These are phyloP conservation scores for Mionectes macconnelli DNA, from an alignment of 2,113 vertebrate species.

Conservation along the genomic window DNA sequence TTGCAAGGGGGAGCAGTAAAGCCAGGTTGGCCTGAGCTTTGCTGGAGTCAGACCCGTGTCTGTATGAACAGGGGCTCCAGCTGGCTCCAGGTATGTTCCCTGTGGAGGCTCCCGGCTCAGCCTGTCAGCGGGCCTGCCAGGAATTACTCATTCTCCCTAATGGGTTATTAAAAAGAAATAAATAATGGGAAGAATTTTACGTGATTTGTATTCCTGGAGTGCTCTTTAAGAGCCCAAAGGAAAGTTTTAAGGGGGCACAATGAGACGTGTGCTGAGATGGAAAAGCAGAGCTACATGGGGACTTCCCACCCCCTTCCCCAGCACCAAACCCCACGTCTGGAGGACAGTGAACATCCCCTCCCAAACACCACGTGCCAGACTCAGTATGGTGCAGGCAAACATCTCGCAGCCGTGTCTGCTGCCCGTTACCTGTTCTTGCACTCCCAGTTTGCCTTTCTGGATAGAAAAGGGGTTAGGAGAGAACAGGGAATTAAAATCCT, in stretches of 20 bases:
- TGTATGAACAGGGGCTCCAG: not conserved
- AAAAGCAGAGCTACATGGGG: not conserved
- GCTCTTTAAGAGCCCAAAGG: slow-evolving; percentile 53
- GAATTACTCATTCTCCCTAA: slow-evolving; percentile 71
- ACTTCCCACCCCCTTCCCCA: slow-evolving; percentile 31
- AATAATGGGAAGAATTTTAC: slow-evolving; percentile 61
- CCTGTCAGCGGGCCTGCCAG: slow-evolving; percentile 46
- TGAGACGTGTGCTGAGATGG: accelerated
- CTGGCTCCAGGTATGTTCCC: not conserved
- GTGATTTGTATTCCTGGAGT: slow-evolving; percentile 58
- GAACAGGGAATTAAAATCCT: slow-evolving; percentile 53
- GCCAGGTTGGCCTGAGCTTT: not conserved
- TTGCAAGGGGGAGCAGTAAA: slow-evolving; percentile 2
- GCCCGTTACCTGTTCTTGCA: slow-evolving; percentile 63
- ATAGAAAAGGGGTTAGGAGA: slow-evolving; percentile 65
- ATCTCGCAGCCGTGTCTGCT: not conserved
- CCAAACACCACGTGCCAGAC: slow-evolving; percentile 13
- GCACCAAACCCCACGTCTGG: slow-evolving; percentile 61
- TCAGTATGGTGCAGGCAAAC: slow-evolving; percentile 37
- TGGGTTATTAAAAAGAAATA: slow-evolving; percentile 70
- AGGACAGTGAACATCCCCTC: slow-evolving; percentile 34
- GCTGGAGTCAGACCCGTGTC: not conserved
- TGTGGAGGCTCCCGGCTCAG: slow-evolving; percentile 39
- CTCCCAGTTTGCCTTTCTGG: slow-evolving; percentile 68
- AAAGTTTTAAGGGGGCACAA: slow-evolving; percentile 43